Conservation (phyloP, 2,797 vertebrate genomes). For the Myripristis jacobus region DNA sequence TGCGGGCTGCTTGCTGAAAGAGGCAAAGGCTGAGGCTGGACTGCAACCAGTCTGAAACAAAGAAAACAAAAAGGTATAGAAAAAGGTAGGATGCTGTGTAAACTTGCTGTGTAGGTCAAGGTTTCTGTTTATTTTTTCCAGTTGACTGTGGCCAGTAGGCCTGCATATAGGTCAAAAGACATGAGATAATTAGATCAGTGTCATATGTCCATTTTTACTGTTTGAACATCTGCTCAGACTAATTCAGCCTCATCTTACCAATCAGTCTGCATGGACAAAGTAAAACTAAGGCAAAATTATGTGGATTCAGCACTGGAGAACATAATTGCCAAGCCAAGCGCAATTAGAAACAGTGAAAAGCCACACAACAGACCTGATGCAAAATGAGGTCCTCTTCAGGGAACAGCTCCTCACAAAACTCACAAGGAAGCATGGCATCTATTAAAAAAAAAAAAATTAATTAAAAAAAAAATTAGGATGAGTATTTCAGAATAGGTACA, state of each 20-base stretch:
- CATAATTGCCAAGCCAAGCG: not conserved
- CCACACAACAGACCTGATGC: slow-evolving; percentile 88
- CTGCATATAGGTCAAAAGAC: no score
- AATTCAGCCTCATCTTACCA: no score
- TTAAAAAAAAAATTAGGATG: not conserved
- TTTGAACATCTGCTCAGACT: no score
- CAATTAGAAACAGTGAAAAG: not conserved
- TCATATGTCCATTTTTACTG: no score
- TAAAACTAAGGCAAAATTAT: not conserved
- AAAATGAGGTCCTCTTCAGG: slow-evolving; percentile 95
- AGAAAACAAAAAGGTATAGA: slow-evolving; percentile 15
- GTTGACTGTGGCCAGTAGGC: no score
- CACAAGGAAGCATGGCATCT: slow-evolving; percentile 92
- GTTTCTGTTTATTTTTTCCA: no score
- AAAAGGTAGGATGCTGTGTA: not conserved
- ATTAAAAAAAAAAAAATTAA: slow-evolving; percentile 16
- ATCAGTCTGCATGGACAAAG: no score
- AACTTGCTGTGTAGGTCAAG: not conserved
- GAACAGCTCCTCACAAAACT: slow-evolving; percentile 97
- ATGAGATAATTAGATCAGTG: no score
- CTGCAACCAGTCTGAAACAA: slow-evolving; percentile 92
- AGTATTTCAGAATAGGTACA: slow-evolving; percentile 9
- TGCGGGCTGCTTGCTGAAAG: slow-evolving; percentile 86
- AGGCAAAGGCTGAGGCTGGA: slow-evolving; percentile 89
- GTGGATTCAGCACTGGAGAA: not conserved